phyloP scores from a whole-genome alignment of 1,140 invertebrate genomes.

The Danaus melanippus region DNA sequence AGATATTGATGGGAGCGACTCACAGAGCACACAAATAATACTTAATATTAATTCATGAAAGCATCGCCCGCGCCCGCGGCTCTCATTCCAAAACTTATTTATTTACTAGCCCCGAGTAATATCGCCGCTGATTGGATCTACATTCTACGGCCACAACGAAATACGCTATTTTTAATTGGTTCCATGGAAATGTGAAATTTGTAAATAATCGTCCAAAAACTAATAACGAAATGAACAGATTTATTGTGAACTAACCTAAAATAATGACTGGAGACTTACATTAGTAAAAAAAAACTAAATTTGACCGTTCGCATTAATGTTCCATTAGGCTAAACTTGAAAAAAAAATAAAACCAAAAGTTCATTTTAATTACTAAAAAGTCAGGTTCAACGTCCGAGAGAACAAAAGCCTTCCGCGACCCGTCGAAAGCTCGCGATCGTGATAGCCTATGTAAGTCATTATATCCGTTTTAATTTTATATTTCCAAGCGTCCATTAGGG shows the following conservation, averaged over 20 bases:
- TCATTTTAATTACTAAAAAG: conserved; percentile 52
- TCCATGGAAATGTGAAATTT: no score
- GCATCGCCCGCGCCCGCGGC: no score
- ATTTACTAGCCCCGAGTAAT: no score
- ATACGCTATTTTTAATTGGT: no score
- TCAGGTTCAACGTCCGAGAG: conserved; percentile 35
- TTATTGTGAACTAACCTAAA: not conserved
- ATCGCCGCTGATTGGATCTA: no score
- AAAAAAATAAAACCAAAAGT: conserved; percentile 33
- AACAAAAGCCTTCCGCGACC: conserved; percentile 53
- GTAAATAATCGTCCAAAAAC: no score
- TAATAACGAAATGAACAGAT: no score
- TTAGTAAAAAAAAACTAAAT: conserved; percentile 20
- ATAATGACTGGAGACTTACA: conserved; percentile 29
- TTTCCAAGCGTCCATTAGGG: conserved; percentile 57
- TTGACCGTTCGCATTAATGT: conserved; percentile 32
- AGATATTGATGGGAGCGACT: no score
- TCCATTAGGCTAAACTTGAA: conserved; percentile 30
- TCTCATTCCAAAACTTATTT: no score
- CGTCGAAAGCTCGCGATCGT: conserved; percentile 39
- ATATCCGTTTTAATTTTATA: conserved; percentile 60
- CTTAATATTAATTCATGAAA: no score
- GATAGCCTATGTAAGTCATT: conserved; percentile 62
- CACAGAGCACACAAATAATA: no score
- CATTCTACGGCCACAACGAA: no score